Evolutionary conservation across 2,888 invertebrate species (phyloP).

Genomic region (Drosophila putrida): DNA sequence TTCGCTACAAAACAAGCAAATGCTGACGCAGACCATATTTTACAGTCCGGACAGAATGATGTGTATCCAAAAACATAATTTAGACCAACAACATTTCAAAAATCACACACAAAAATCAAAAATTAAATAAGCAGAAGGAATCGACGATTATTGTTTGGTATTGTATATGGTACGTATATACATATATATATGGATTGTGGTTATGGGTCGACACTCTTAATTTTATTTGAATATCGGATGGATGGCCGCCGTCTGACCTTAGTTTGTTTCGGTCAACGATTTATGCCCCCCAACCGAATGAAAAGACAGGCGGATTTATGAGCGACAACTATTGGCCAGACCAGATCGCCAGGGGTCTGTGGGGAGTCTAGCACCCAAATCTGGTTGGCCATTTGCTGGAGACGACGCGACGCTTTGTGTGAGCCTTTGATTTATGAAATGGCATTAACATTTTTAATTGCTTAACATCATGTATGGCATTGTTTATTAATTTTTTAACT

Average conservation of each 20-base stretch:
- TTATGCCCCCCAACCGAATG: constrained; percentile 46
- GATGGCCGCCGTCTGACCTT: constrained; percentile 52
- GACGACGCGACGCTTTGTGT: constrained; percentile 5
- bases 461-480: constrained; percentile 82
- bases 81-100: constrained; percentile 52
- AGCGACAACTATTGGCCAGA: constrained; percentile 77
- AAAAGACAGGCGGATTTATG: constrained; percentile 74
- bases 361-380: constrained; percentile 56
- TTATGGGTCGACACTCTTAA: constrained; percentile 60
- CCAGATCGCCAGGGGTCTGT: constrained; percentile 32
- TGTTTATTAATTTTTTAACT: constrained; percentile 83
- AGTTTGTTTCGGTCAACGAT: constrained; percentile 53
- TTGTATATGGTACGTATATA: not conserved
- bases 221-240: constrained; percentile 63
- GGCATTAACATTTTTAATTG: constrained; percentile 85
- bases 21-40: constrained; percentile 69
- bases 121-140: constrained; percentile 52
- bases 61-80: constrained; percentile 62
- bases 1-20: constrained; percentile 71
- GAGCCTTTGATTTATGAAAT: constrained; percentile 80
- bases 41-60: constrained; percentile 47
- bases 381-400: constrained; percentile 61
- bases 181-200: constrained; percentile 48
- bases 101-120: constrained; percentile 23
- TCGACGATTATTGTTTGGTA: constrained; percentile 45